Conservation (phyloP, 2,797 vertebrate species). For the Alosa sapidissima region DNA sequence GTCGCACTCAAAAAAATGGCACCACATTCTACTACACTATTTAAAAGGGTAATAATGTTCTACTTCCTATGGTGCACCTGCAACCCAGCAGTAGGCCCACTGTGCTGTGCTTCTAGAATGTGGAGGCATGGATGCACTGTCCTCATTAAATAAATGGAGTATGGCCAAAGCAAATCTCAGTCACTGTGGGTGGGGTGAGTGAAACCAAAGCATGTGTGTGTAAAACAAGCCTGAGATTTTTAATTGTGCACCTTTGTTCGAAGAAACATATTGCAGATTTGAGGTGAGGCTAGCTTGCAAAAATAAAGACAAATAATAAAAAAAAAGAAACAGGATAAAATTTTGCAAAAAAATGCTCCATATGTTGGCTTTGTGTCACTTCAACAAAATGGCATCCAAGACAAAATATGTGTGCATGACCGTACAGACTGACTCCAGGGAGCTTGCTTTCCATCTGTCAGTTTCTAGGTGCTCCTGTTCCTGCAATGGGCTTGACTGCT, state of each 20-base stretch:
- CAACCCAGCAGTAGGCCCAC: background rate
- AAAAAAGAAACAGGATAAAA: background rate
- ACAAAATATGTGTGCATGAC: background rate
- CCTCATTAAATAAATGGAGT: background rate
- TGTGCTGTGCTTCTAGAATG: background rate
- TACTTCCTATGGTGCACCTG: background rate
- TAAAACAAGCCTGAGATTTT: background rate
- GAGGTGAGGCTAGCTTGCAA: background rate
- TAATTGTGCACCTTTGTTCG: background rate
- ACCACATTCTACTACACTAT: background rate
- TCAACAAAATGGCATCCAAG: background rate
- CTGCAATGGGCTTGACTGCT: background rate
- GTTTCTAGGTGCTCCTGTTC: background rate
- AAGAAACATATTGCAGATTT: background rate
- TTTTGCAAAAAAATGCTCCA: background rate
- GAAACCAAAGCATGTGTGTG: background rate
- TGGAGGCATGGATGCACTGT: background rate
- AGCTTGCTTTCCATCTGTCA: constrained; percentile 9
- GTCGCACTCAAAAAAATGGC: background rate
- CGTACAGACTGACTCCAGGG: background rate
- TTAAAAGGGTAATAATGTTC: background rate
- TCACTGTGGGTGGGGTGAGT: background rate
- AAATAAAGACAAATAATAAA: background rate
- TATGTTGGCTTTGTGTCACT: background rate
- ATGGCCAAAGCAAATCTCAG: background rate